phyloP scores from a whole-genome alignment of 2,797 vertebrate species.

The Acestrorhynchus altus region DNA sequence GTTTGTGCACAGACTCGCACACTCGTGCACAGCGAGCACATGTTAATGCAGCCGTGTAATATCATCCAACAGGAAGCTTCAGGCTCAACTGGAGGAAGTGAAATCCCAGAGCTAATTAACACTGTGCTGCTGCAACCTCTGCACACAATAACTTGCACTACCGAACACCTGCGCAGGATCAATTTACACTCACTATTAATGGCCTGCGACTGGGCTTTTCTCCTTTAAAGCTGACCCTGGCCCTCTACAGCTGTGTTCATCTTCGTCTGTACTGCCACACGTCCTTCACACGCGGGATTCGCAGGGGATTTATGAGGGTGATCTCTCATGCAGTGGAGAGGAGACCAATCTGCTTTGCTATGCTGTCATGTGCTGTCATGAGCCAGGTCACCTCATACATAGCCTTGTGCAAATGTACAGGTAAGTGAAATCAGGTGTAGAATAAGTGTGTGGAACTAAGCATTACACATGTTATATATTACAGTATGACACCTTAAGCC shows the following conservation, averaged over 20 bases:
- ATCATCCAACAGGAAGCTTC: conserved; percentile 27
- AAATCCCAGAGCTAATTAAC: conserved; percentile 80
- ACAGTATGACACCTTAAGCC: too few species aligned
- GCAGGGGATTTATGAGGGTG: background rate
- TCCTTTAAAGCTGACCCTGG: conserved; percentile 67
- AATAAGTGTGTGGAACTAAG: background rate
- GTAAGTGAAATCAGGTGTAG: background rate
- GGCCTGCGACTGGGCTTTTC: conserved; percentile 64
- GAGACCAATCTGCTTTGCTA: background rate
- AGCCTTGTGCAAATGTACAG: background rate
- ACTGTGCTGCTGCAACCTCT: conserved; percentile 66
- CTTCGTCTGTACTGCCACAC: background rate
- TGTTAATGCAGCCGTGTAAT: conserved; percentile 37
- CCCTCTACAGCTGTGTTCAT: conserved; percentile 57
- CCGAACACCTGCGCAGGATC: conserved; percentile 78
- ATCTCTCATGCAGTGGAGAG: background rate
- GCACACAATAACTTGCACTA: conserved; percentile 70
- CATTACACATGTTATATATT: too few species aligned
- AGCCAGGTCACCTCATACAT: background rate
- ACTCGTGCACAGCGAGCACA: conserved; percentile 35
- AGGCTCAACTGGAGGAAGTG: conserved; percentile 64
- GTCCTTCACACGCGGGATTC: background rate
- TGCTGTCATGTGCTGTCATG: background rate
- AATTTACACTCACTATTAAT: conserved; percentile 75
- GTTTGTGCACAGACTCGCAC: conserved; percentile 53